Evolutionary conservation across 1,140 invertebrate species (phyloP), one percentile per base, ranked within the genome.

Genomic region (Limonius californicus): DNA sequence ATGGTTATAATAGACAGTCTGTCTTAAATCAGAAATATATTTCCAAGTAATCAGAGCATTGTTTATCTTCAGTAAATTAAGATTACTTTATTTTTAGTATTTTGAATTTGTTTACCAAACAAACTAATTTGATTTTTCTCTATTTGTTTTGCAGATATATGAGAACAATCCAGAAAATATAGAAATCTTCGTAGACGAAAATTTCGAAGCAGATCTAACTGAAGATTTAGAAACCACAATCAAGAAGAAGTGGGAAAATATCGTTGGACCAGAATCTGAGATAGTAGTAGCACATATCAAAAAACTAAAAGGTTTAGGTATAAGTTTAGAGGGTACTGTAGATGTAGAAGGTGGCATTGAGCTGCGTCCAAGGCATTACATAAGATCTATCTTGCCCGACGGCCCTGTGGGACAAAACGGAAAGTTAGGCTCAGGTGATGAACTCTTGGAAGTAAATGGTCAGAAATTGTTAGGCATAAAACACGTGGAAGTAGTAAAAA

Each of bases 251-350:
- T 93, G 91, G 91, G 81, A 84, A 70, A 80, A 81, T 70, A 84
- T 91, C 72, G 80, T 92, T 71, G 81, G 87, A 43, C 76, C 83
- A 58, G 85, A 89, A 66, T 83, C 87, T 67, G 84, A 91, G 70
- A 86, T 90, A 71, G 76, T 89, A 69, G 86, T 94, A 68, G 89
- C 90, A 63, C 89, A 93, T 80, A 79, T 95, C 62, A 84, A 84
- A 68, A 95, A 94, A 80, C 85, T 93, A 65, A 86, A 88, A 69
- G 93, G 93, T 54, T 80, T 97, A 58, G 94, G 94, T 2, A 95
- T 97, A 64, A 93, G 91, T 76, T 80, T 97, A 61, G 94, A 97
- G 79, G 94, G 94, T 30, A 97, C 94, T 7, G 94, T 94, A 15
- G 91, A 94, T 74, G 88, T 93, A 12, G 89, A 92, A 77, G 86